Base-by-base conservation (phyloP, 2,113 vertebrate species). In the Rhinoderma darwinii region DNA sequence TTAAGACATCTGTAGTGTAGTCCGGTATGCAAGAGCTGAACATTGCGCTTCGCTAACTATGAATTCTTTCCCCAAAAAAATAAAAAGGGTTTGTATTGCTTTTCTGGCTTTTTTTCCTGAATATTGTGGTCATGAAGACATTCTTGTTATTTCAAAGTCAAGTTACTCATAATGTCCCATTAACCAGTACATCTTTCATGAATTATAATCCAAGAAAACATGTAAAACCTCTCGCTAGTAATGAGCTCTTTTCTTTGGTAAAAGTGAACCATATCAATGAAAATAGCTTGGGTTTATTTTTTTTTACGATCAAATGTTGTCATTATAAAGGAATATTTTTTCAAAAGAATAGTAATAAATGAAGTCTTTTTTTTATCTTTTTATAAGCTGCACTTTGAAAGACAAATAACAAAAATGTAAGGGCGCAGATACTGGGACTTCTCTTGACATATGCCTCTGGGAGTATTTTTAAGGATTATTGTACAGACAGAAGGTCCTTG, bases 381-480 rank as follows among this genome's bases (percentile, higher is more conserved):
- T 84, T 72, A 54, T 74, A 41, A 56, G 47, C 54, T 2, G 27
- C 32, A 72, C 44, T 73, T 84, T 73, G 44, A 56, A 84, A 82
- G 79, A 82, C 63, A 66, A 81, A 81, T 63, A 82, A 82, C 70
- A 50, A 73, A 54, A 74, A 47, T 72, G 35, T 56, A 74, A 56
- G 66, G 82, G 68, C 32, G 20, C 41, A 56, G 44, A 74, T 54
- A 84, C 66, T 73, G 68, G 47, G 82, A 84, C 66, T 82, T 35
- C 44, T 73, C 82, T 84, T 73, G 82, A 84, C 66, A 72, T 84
- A 50, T 84, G 82, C 82, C 83, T 75, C 51, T 59, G 72, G 54
- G 83, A 84, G 83, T 84, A 72, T 72, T 54, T 84, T 75, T 75
- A 75, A 84, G 72, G 51, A 84, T 75, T 84, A 75, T 75, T 75